These are phyloP conservation scores for Hypsibius dujardini DNA, from an alignment of 1,140 invertebrate genomes.

Conservation along the genomic window DNA sequence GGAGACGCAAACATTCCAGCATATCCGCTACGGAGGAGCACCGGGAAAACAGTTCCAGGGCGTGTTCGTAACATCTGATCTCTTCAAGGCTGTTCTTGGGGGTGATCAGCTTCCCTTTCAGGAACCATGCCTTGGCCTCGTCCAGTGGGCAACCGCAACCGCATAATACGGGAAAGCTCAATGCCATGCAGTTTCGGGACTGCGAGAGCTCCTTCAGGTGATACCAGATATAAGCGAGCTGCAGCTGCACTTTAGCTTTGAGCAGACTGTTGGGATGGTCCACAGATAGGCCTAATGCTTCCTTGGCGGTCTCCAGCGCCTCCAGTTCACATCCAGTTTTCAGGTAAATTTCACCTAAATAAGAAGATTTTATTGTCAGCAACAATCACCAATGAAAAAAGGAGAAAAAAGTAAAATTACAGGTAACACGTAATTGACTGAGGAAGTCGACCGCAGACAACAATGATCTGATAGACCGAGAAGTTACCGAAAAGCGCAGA, in stretches of 20 bases:
- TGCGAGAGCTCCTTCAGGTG: background rate
- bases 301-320: background rate
- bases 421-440: too few relatives aligned
- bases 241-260: conserved; percentile 3
- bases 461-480: too few relatives aligned
- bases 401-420: too few relatives aligned
- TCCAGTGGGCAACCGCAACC: background rate
- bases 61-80: conserved; percentile 6
- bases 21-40: background rate
- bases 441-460: too few relatives aligned
- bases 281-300: background rate
- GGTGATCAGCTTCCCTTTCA: background rate
- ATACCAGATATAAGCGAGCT: background rate
- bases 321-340: background rate
- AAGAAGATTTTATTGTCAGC: too few relatives aligned
- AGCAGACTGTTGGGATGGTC: background rate
- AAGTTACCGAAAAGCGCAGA: too few relatives aligned
- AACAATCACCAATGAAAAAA: too few relatives aligned
- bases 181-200: background rate
- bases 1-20: conserved; percentile 3
- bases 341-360: background rate
- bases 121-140: background rate
- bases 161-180: background rate
- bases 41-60: background rate
- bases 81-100: background rate